Evolutionary conservation across 2,888 invertebrate species (phyloP).

Genomic region (Pachliopta kotzebuea): DNA sequence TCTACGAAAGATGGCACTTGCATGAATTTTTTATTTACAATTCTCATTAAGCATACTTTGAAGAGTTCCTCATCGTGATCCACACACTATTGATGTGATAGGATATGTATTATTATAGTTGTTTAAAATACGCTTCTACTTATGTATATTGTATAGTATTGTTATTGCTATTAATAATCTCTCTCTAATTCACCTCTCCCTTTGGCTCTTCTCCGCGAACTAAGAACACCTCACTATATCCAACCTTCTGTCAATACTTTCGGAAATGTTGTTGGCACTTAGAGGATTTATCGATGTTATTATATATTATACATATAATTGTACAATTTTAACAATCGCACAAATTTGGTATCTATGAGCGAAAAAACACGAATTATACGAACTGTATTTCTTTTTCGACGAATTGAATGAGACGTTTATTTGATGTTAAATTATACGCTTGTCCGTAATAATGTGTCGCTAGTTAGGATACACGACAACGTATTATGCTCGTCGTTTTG

Average conservation of each 20-base stretch:
- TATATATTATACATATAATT: background rate
- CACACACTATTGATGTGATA: background rate
- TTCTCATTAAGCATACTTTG: background rate
- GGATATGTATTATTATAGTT: constrained; percentile 10
- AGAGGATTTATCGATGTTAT: constrained; percentile 19
- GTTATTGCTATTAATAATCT: constrained; percentile 4
- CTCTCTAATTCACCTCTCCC: background rate
- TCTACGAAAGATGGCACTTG: too few species aligned
- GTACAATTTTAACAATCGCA: constrained; percentile 13
- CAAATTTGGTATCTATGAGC: background rate
- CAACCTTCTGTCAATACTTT: constrained; percentile 2
- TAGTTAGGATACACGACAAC: too few species aligned
- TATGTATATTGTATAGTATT: constrained; percentile 4
- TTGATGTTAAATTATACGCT: too few species aligned
- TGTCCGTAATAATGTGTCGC: too few species aligned
- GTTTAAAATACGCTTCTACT: background rate
- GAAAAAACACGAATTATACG: background rate
- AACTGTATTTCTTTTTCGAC: background rate
- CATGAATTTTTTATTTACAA: background rate
- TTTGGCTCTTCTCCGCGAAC: background rate
- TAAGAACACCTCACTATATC: background rate
- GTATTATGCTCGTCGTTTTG: too few species aligned
- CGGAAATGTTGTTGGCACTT: constrained; percentile 7
- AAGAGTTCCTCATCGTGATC: background rate
- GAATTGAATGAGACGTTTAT: too few species aligned